Base-by-base conservation (phyloP, 1,140 invertebrate genomes). In the Protaetia brevitarsis region DNA sequence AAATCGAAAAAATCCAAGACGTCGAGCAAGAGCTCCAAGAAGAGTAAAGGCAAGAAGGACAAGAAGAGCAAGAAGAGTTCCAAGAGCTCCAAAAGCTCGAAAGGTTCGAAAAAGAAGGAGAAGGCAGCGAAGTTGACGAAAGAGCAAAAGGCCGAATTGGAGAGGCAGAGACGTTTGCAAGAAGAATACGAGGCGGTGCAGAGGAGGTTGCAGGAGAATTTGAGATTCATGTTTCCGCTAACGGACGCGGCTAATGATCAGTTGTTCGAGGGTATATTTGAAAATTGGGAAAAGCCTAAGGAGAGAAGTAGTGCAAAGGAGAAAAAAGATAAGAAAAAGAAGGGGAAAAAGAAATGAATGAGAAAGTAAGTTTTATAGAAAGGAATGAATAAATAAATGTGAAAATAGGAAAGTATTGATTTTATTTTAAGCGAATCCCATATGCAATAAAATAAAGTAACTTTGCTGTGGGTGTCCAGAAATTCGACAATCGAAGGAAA, bases 211-310 rank as follows among this genome's bases (percentile, higher is more conserved):
- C 63, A 66, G 21, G 73, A 73, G 64, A 69, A 74, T 56, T 69
- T 68, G 30, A 61, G 70, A 63, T 73, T 67, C 30, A 67, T 74
- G 68, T 72, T 71, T 68, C 73, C 73, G 11, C 41, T 74, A 16
- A 67, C 64, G 19, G 73, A 74, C 36, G 72, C 68, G 3, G 73
- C 67, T 7, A 65, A 63, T 28, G 72, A 73, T 37, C 63, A 68
- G 11, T 69, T 74, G 19, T 73, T 69, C 66, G 65, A 58, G 34
- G 66, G 37, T 10, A 66, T 74, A 7, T 74, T 74, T 65, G 70
- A 71, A 29, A 67, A 74, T 67, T 74, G 69, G 68, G 63, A 61
- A 11, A 63, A 41, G 28, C 59, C 61, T 2, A 68, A 66, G 26
- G 45, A 66, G 30, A 36, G 8, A 4, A 71, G 69, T 29, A 26